These are phyloP conservation scores for Pseudomugil tenellus DNA, from an alignment of 2,797 vertebrate genomes.

Conservation along the genomic window DNA sequence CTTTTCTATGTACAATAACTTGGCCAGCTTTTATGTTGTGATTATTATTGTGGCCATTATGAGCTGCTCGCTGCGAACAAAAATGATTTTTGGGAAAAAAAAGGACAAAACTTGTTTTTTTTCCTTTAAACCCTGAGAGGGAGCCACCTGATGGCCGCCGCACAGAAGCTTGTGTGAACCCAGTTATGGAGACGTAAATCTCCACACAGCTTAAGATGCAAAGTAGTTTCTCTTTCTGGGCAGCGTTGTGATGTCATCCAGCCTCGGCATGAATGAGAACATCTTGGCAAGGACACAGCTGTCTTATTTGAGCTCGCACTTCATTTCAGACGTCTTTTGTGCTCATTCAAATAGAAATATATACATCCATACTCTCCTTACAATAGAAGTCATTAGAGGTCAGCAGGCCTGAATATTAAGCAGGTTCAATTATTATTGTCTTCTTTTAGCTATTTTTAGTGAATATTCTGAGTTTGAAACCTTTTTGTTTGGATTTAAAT, in stretches of 20 bases:
- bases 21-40: neutral
- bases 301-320: slow-evolving; percentile 73
- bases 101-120: neutral
- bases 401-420: slow-evolving; percentile 37
- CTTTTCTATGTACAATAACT: neutral
- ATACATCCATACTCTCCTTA: slow-evolving; percentile 61
- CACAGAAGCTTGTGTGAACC: slow-evolving; percentile 34
- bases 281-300: slow-evolving; percentile 70
- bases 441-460: slow-evolving; percentile 4
- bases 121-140: slow-evolving; percentile 16
- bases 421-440: slow-evolving; percentile 24
- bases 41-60: neutral
- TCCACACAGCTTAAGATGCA: slow-evolving; percentile 49
- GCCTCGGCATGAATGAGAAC: slow-evolving; percentile 68
- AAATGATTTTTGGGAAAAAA: neutral
- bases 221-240: slow-evolving; percentile 52
- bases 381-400: slow-evolving; percentile 61
- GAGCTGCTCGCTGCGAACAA: rapidly evolving
- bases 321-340: slow-evolving; percentile 73
- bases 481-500: neutral
- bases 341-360: slow-evolving; percentile 65
- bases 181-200: slow-evolving; percentile 60
- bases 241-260: slow-evolving; percentile 70
- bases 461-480: no score
- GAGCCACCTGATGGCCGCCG: slow-evolving; percentile 24